Conservation (phyloP, 2,113 vertebrate genomes). For the Mixornis gularis region DNA sequence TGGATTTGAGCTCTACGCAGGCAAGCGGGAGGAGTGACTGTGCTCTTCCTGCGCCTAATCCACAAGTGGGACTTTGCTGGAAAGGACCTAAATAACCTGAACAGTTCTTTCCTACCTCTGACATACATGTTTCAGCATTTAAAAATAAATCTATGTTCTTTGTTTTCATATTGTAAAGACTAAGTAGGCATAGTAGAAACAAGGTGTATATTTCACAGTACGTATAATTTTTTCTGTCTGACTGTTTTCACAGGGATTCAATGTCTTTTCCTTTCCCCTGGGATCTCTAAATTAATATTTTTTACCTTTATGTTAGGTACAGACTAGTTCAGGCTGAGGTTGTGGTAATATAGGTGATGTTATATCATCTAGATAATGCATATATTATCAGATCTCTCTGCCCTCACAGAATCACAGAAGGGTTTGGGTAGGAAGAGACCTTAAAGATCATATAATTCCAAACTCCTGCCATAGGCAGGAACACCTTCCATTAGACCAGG, state of each 20-base stretch:
- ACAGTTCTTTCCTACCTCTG: not conserved
- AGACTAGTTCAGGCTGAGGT: not conserved
- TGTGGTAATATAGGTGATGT: not conserved
- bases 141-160: not conserved
- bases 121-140: accelerated
- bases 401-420: not conserved
- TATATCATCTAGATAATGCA: not conserved
- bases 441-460: not conserved
- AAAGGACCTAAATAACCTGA: not conserved
- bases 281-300: not conserved
- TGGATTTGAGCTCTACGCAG: not conserved
- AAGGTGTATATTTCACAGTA: not conserved
- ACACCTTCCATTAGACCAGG: not conserved
- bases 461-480: not conserved
- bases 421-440: not conserved
- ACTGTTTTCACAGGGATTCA: not conserved
- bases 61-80: not conserved
- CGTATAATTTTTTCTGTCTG: not conserved
- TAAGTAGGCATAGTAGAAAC: not conserved
- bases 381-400: not conserved
- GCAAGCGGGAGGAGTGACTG: not conserved
- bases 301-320: not conserved
- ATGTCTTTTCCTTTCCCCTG: not conserved
- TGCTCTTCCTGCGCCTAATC: not conserved
- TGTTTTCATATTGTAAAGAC: not conserved